A percentile compares a stretch with the other conserved stretches of the same genome.
Evolutionary conservation across 1,140 invertebrate species (phyloP).

Genomic region (Papilio machaon): DNA sequence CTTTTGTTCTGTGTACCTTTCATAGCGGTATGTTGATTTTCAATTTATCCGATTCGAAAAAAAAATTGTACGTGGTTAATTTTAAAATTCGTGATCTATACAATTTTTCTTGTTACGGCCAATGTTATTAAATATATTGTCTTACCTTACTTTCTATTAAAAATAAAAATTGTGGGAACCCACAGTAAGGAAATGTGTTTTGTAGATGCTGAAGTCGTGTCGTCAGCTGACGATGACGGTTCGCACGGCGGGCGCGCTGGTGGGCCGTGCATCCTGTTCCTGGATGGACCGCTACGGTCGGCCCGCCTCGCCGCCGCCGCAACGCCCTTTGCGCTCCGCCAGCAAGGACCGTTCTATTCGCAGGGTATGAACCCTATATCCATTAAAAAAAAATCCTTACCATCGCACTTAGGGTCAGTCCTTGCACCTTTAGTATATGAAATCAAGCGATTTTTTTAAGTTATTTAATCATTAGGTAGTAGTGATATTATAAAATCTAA

Average conservation of each 20-base stretch:
- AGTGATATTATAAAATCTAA: too few species aligned
- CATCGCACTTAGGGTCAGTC: background rate
- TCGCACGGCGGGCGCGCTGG: conserved; percentile 83
- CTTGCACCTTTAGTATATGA: too few species aligned
- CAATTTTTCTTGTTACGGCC: too few species aligned
- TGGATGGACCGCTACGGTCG: conserved; percentile 96
- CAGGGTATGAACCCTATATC: conserved; percentile 74
- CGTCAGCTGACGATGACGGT: conserved; percentile 94
- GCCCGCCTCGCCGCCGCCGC: conserved; percentile 89
- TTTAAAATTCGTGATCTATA: too few species aligned
- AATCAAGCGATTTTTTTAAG: too few species aligned
- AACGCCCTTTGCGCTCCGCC: conserved; percentile 79
- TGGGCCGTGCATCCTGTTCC: conserved; percentile 91
- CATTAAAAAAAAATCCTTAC: background rate
- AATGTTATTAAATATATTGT: too few species aligned
- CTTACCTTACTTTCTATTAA: too few species aligned
- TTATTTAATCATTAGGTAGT: too few species aligned
- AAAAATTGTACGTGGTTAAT: too few species aligned
- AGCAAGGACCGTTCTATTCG: conserved; percentile 84
- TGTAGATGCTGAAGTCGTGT: conserved; percentile 94
- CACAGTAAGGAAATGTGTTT: background rate
- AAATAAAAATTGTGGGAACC: too few species aligned
- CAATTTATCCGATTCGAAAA: too few species aligned
- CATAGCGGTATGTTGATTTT: too few species aligned
- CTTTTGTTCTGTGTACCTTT: background rate